A percentile compares a stretch with the other conserved stretches of the same genome.
These are phyloP conservation scores for Atherix ibis DNA, from an alignment of 2,888 invertebrate species.

Conservation along the genomic window DNA sequence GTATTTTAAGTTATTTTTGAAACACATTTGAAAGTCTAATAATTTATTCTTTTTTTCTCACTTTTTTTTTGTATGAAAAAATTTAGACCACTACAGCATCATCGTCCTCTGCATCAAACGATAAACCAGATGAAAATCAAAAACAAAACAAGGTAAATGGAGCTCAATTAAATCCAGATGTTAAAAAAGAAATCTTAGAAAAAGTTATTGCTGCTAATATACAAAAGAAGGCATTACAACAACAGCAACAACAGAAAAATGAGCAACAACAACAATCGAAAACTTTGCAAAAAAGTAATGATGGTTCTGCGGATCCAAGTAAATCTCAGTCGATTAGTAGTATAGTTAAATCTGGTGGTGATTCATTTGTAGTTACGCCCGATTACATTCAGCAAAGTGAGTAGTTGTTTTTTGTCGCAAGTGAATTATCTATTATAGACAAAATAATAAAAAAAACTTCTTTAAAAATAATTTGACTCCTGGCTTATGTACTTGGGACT, in stretches of 20 bases:
- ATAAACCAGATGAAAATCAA: conserved; percentile 6
- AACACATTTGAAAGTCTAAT: too few species aligned
- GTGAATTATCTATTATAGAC: too few species aligned
- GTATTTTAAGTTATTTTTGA: too few species aligned
- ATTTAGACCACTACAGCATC: too few species aligned
- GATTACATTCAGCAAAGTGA: conserved; percentile 87
- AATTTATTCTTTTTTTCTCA: too few species aligned
- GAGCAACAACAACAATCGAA: conserved; percentile 26
- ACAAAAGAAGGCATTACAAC: conserved; percentile 25
- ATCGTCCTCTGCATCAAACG: too few species aligned
- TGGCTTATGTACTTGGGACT: too few species aligned
- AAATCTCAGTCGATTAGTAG: too few species aligned
- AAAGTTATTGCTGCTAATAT: conserved; percentile 24
- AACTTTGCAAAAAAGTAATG: conserved; percentile 5
- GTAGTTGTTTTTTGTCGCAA: background rate
- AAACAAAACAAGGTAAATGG: conserved; percentile 13
- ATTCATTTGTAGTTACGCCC: conserved; percentile 69
- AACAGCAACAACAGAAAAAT: conserved; percentile 22
- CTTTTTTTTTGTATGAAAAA: too few species aligned
- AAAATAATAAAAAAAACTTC: too few species aligned
- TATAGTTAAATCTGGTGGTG: conserved; percentile 11
- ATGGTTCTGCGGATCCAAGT: too few species aligned
- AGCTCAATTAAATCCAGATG: conserved; percentile 11
- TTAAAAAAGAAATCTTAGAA: conserved; percentile 19
- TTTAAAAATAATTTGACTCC: too few species aligned